Percentiles rank a stretch among this genome's conserved stretches.
Evolutionary conservation across 2,888 invertebrate species (phyloP).

Genomic region (Neoascia interrupta): DNA sequence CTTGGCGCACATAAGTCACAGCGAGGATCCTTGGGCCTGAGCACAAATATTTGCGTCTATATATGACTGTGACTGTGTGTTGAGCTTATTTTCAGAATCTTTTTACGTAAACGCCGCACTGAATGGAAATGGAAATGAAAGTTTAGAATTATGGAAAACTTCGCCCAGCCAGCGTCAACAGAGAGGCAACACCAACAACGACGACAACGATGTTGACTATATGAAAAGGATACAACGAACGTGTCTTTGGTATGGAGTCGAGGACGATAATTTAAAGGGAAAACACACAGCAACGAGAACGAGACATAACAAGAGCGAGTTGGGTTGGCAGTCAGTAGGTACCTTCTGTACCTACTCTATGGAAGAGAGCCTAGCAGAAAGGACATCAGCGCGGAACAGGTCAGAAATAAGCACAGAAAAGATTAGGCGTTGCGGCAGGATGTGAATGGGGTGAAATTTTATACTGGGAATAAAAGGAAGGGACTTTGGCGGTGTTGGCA

Average conservation of each 20-base stretch:
- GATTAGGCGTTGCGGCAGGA: slow-evolving; percentile 31
- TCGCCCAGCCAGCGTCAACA: slow-evolving; percentile 26
- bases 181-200: slow-evolving; percentile 10
- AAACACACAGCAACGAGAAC: not conserved
- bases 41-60: slow-evolving; percentile 3
- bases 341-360: no score
- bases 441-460: not conserved
- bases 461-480: not conserved
- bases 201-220: slow-evolving; percentile 45
- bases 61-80: not conserved
- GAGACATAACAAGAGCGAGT: slow-evolving; percentile 4
- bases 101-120: slow-evolving; percentile 14
- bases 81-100: slow-evolving; percentile 2
- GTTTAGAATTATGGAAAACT: slow-evolving; percentile 57
- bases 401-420: slow-evolving; percentile 44
- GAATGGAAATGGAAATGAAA: slow-evolving; percentile 52
- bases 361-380: slow-evolving; percentile 13
- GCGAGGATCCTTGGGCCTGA: slow-evolving; percentile 9
- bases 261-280: slow-evolving; percentile 10
- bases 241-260: not conserved
- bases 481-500: slow-evolving; percentile 27
- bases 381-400: slow-evolving; percentile 27
- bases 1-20: slow-evolving; percentile 56
- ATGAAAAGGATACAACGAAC: slow-evolving; percentile 33
- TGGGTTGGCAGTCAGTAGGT: not conserved